phyloP scores from a whole-genome alignment of 2,113 vertebrate genomes.

The Amphiprion percula region DNA sequence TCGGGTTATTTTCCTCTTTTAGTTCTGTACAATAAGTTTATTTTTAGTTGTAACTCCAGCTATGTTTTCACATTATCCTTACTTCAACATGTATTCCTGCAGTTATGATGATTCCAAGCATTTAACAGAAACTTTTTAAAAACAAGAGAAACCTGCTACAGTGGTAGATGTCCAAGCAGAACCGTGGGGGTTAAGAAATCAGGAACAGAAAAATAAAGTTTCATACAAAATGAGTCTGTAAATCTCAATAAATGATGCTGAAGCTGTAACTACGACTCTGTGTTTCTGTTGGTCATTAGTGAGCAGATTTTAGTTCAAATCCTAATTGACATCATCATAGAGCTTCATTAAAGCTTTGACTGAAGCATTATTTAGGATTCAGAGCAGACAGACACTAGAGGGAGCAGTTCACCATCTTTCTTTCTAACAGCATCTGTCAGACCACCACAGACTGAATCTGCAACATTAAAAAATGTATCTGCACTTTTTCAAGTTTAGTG shows the following conservation, averaged over 20 bases:
- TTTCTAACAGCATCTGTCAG: not conserved
- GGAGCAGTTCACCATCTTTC: slow-evolving; percentile 14
- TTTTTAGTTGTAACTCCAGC: too few relatives aligned
- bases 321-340: too few relatives aligned
- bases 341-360: too few relatives aligned
- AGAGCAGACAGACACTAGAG: slow-evolving; percentile 25
- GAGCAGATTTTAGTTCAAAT: not conserved
- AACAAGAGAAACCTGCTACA: not conserved
- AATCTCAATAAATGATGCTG: not conserved
- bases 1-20: too few relatives aligned
- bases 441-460: not conserved
- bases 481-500: too few relatives aligned
- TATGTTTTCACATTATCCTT: too few relatives aligned
- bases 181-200: not conserved
- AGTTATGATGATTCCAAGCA: too few relatives aligned
- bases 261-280: not conserved
- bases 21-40: too few relatives aligned
- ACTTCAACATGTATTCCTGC: too few relatives aligned
- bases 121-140: too few relatives aligned
- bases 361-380: too few relatives aligned
- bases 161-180: not conserved
- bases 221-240: not conserved
- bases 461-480: too few relatives aligned
- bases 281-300: not conserved
- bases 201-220: not conserved